Evolutionary conservation across 35 echinoderm and acorn worm species (phyloP).

Genomic region (Ophioderma brevispina): DNA sequence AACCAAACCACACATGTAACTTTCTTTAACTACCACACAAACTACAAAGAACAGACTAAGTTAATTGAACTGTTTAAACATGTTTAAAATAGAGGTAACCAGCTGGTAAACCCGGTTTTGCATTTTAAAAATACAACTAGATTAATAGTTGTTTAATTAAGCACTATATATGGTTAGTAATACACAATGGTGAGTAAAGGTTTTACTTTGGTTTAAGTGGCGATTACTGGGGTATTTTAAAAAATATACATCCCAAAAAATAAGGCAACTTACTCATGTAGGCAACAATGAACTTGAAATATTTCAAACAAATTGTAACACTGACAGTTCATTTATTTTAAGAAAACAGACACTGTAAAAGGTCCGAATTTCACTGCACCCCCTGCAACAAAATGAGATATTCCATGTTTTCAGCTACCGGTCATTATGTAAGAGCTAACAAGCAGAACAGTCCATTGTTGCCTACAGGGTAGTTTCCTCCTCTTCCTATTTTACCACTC

Average conservation of each 20-base stretch:
- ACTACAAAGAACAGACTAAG: no score
- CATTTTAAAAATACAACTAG: no score
- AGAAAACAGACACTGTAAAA: no score
- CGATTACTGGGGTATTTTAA: neutral
- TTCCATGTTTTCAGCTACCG: neutral
- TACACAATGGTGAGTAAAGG: neutral
- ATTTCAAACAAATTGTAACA: no score
- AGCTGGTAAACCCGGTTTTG: no score
- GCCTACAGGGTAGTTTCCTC: neutral
- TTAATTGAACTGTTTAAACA: no score
- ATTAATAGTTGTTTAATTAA: neutral
- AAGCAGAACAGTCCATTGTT: neutral
- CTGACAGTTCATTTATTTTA: no score
- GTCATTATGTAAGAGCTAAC: neutral
- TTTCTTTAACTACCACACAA: no score
- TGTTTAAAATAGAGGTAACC: no score
- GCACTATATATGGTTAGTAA: conserved; percentile 9
- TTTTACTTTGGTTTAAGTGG: neutral
- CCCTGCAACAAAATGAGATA: neutral
- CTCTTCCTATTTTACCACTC: neutral
- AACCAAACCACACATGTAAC: no score
- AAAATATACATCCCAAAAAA: neutral
- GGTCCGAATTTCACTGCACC: no score
- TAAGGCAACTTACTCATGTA: neutral
- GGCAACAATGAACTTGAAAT: neutral